phyloP scores from a whole-genome alignment of 2,113 vertebrate species.

The Ciconia boyciana region DNA sequence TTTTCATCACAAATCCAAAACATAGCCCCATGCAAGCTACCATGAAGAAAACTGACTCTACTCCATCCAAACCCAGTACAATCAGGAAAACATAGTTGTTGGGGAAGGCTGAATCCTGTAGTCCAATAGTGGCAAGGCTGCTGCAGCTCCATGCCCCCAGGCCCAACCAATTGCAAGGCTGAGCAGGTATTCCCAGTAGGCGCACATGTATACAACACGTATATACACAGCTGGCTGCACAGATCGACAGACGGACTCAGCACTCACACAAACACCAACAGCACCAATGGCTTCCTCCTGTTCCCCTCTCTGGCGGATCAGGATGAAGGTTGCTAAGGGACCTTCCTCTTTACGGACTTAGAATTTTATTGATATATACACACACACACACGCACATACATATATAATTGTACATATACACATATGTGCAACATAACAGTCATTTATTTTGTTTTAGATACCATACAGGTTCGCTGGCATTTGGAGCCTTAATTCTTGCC shows the following conservation, averaged over 20 bases:
- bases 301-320: background rate
- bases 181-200: background rate
- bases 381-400: background rate
- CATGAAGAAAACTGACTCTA: background rate
- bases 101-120: background rate
- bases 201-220: rapidly evolving
- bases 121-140: background rate
- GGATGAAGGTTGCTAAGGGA: background rate
- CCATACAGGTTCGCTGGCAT: constrained; percentile 94
- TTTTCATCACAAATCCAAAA: background rate
- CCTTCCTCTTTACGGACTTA: background rate
- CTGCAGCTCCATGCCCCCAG: background rate
- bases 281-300: background rate
- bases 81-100: background rate
- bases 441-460: constrained; percentile 75
- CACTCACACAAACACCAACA: background rate
- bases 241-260: background rate
- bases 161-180: background rate
- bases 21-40: background rate
- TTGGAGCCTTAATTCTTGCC: constrained; percentile 91
- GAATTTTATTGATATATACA: background rate
- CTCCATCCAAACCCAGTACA: background rate
- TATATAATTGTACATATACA: background rate
- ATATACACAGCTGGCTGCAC: background rate
- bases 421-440: rapidly evolving